Base-by-base conservation (phyloP, 2,113 vertebrate species). In the Micronycteris hirsuta region DNA sequence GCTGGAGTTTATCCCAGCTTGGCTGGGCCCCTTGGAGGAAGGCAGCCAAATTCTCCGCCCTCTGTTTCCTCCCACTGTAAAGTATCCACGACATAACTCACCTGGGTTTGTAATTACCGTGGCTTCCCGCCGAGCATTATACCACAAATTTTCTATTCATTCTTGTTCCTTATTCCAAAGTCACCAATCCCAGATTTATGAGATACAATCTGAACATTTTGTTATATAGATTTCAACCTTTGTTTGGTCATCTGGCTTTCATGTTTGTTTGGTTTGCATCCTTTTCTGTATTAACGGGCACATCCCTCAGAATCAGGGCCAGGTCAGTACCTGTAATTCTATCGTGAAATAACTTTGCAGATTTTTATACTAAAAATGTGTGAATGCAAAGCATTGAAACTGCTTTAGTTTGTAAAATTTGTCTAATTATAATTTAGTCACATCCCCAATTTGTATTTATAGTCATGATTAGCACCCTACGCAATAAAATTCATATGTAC, bases 31-130 rank as follows among this genome's bases (percentile, higher is more conserved):
- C 56, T 77, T 56, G 56, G 81, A 87, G 87, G 96, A 91, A 89
- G 70, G 73, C 54, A 61, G 43, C 84, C 86, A 71, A 28, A 54
- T 36, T 84, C 89, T 54, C 68, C 33, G 54, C 76, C 71, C 58
- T 85, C 67, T 73, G 49, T 61, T 86, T 80, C 91, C 70, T 84
- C 93, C 94, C 68, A 65, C 52, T 92, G 38, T 84, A 43, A 76
- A 92, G 26, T 80, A 74, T 67, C 81, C 12, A 1, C 90, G 86
- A 80, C 3, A 19, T 84, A 86, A 74, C 77, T 95, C 86, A 82
- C 88, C 96, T 94, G 96, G 77, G 24, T 88, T 92, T 86, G 74
- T 86, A 85, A 86, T 97, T 85, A 68, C 47, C 38, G 0, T 94
- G 93, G 78, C 88, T 94, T 58, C 68, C n/a, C 94, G 92, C 68